phyloP scores from a whole-genome alignment of 1,140 invertebrate species.

The Magallana angulata region DNA sequence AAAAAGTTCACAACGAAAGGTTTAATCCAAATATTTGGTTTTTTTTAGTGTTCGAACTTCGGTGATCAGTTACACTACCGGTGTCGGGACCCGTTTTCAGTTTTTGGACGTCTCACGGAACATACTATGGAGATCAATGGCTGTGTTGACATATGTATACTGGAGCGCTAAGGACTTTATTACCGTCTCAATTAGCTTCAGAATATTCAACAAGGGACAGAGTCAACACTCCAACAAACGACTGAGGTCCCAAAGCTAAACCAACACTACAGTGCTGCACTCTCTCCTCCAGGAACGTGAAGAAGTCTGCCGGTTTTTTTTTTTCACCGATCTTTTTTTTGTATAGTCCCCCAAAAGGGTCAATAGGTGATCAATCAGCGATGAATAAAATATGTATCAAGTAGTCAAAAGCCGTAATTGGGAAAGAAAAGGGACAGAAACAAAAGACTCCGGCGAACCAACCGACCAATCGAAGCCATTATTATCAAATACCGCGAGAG shows the following conservation, averaged over 20 bases:
- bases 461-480: conserved; percentile 1
- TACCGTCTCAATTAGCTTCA: conserved; percentile 5
- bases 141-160: conserved; percentile 18
- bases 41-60: not conserved
- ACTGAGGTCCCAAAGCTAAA: not conserved
- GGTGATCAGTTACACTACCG: not conserved
- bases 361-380: not conserved
- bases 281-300: not conserved
- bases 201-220: not conserved
- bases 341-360: not conserved
- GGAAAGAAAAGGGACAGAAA: not conserved
- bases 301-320: not conserved
- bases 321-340: not conserved
- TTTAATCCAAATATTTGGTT: conserved; percentile 11
- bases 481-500: conserved; percentile 20
- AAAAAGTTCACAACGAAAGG: not conserved
- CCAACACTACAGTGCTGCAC: not conserved
- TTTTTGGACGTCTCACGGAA: not conserved
- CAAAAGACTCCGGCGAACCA: not conserved
- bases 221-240: conserved; percentile 1
- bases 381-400: conserved; percentile 25
- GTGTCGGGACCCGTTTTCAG: not conserved
- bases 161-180: conserved; percentile 8
- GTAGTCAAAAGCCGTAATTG: not conserved
- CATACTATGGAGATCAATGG: not conserved